Evolutionary conservation across 2,113 vertebrate species (phyloP).

Genomic region (Muntiacus muntjak): DNA sequence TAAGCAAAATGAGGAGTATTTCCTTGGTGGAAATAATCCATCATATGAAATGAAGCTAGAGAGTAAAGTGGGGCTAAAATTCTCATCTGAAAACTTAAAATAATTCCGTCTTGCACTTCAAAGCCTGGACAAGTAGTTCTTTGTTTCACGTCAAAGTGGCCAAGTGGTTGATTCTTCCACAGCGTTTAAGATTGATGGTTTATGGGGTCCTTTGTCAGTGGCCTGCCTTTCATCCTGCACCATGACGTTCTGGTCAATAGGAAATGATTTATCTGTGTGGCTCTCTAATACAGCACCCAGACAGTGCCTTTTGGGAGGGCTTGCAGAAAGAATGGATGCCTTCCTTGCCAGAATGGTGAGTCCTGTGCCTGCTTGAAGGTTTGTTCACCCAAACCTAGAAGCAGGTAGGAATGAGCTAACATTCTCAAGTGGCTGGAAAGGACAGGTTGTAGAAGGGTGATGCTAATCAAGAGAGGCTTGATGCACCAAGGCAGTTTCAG

Average conservation of each 20-base stretch:
- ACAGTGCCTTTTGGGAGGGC: not conserved
- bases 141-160: not conserved
- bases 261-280: not conserved
- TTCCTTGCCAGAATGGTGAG: not conserved
- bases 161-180: not conserved
- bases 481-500: constrained; percentile 33
- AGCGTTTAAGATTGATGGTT: too few species aligned
- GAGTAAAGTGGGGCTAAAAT: not conserved
- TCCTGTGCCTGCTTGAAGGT: not conserved
- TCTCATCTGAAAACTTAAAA: not conserved
- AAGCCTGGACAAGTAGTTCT: not conserved
- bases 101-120: not conserved
- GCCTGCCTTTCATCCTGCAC: not conserved
- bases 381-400: not conserved
- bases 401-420: constrained; percentile 55
- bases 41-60: not conserved
- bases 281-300: not conserved
- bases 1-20: not conserved
- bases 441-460: constrained; percentile 41
- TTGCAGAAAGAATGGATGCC: not conserved
- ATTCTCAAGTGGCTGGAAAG: not conserved
- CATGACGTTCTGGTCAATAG: not conserved
- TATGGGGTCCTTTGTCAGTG: not conserved
- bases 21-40: not conserved
- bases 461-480: constrained; percentile 56